These are phyloP conservation scores for Pararge aegeria DNA, from an alignment of 1,140 invertebrate species.

Conservation along the genomic window DNA sequence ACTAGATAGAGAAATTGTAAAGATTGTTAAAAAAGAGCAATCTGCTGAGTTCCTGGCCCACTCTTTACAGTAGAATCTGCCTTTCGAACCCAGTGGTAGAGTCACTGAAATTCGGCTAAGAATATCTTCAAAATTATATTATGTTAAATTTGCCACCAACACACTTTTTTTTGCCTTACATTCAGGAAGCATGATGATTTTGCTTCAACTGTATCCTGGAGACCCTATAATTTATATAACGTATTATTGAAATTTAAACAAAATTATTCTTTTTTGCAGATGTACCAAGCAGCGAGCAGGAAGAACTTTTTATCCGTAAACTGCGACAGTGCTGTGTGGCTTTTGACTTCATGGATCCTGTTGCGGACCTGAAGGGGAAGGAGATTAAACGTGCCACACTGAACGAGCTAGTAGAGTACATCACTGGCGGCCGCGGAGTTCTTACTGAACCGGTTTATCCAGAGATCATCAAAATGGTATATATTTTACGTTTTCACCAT, in stretches of 20 bases:
- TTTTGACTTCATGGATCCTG: slow-evolving; percentile 99
- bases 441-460: slow-evolving; percentile 98
- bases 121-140: neutral
- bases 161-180: too few relatives aligned
- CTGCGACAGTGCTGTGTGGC: slow-evolving; percentile 98
- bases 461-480: slow-evolving; percentile 97
- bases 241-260: neutral
- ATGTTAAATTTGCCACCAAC: too few relatives aligned
- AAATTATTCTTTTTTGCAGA: slow-evolving; percentile 82
- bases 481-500: too few relatives aligned
- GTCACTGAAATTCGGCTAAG: neutral
- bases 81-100: too few relatives aligned
- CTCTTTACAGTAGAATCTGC: too few relatives aligned
- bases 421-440: slow-evolving; percentile 95
- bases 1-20: too few relatives aligned
- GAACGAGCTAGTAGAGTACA: slow-evolving; percentile 99
- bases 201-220: too few relatives aligned
- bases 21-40: too few relatives aligned
- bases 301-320: slow-evolving; percentile 98
- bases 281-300: slow-evolving; percentile 95
- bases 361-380: slow-evolving; percentile 98
- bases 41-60: too few relatives aligned
- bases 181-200: too few relatives aligned
- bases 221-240: too few relatives aligned
- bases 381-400: slow-evolving; percentile 98